Base-by-base conservation (phyloP, 1,140 invertebrate genomes). In the Olivierus martensii region DNA sequence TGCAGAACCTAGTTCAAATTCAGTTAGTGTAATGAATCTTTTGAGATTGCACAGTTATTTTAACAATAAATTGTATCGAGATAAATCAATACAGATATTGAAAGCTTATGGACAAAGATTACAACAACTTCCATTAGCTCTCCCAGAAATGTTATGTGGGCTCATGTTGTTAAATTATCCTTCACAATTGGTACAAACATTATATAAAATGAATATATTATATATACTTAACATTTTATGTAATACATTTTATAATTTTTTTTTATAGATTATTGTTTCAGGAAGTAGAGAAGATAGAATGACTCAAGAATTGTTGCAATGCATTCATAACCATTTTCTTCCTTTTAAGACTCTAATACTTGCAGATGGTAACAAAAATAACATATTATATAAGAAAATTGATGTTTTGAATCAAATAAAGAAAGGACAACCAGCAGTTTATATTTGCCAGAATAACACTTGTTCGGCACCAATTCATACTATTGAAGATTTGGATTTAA, bases 1-100 rank as follows among this genome's bases (percentile, higher is more conserved):
- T 6, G 90, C 90, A 1, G 90, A 95, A 64, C 90, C 90, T 0
- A 84, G 82, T 48, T 83, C 86, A 14, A 95, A 94, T 70, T 92
- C 88, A n/a, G 81, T 94, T 6, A 74, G 87, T 0, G 82, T 81
- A 17, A 74, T 77, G 52, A 96, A 95, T 74, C 69, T 95, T 15
- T 68, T 87, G 15, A 75, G 85, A 1, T 69, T 95, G 15, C 73
- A 77, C 1, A 71, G 76, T 2, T 78, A 83, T 53, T 71, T 84
- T 7, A 75, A 80, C 61, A 73, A 77, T 17, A 59, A 65, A 3
- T 77, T 75, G 51, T 71, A 63, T 60, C 66, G 57, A 60, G 69
- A 59, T 44, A 78, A 79, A 67, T 78, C 81, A n/a, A 69, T 69
- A 6, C 71, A 74, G 42, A 60, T 87, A 9, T 67, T 88, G 1